Evolutionary conservation across 2,888 invertebrate genomes (phyloP).

Genomic region (Argyresthia albistria): DNA sequence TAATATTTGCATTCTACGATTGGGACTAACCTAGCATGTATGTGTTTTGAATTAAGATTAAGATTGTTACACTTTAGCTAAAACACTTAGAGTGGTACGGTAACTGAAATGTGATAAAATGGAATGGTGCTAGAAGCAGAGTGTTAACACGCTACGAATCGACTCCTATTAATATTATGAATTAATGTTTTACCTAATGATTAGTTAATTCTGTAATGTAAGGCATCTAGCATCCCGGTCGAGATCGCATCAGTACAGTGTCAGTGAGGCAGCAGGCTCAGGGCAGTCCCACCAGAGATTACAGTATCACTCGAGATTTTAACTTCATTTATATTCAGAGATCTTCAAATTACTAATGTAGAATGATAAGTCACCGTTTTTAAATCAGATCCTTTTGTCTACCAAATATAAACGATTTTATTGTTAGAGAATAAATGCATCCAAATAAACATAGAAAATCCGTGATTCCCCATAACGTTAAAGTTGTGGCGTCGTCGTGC

Average conservation of each 20-base stretch:
- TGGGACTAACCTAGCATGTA: conserved; percentile 74
- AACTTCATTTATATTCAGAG: conserved; percentile 48
- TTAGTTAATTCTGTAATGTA: conserved; percentile 65
- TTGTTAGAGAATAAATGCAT: conserved; percentile 34
- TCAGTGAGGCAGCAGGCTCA: neutral
- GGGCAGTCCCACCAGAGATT: conserved; percentile 41
- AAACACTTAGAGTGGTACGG: conserved; percentile 73
- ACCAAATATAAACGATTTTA: conserved; percentile 45
- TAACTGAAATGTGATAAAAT: conserved; percentile 74
- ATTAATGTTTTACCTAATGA: conserved; percentile 50
- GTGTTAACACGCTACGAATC: conserved; percentile 72
- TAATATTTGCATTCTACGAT: conserved; percentile 73
- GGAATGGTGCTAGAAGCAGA: conserved; percentile 74
- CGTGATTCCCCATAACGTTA: conserved; percentile 41
- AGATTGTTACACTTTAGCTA: conserved; percentile 74
- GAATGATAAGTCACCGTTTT: conserved; percentile 55
- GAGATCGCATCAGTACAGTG: conserved; percentile 35
- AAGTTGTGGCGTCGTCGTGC: conserved; percentile 34
- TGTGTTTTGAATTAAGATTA: conserved; percentile 70
- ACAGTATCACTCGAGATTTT: conserved; percentile 71
- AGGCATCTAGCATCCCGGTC: conserved; percentile 63
- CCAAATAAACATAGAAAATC: conserved; percentile 31
- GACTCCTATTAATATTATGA: conserved; percentile 68
- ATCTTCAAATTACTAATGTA: conserved; percentile 63
- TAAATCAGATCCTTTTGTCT: conserved; percentile 50